These are phyloP conservation scores for Pogonophryne albipinna DNA, from an alignment of 2,797 vertebrate genomes.

Conservation along the genomic window DNA sequence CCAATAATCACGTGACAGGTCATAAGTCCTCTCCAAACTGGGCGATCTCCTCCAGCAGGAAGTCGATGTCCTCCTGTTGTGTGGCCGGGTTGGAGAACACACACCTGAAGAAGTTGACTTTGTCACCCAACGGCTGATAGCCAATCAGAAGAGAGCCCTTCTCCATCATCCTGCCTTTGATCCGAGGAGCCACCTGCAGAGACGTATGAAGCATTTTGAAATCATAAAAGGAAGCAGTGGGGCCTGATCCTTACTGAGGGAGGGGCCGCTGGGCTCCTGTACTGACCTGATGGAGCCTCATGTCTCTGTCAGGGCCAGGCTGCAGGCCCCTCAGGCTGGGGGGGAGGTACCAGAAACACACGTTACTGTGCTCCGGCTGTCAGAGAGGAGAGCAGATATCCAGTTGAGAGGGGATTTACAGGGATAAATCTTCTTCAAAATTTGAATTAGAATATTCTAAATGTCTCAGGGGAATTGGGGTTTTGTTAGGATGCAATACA, in stretches of 20 bases:
- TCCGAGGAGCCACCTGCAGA: slow-evolving; percentile 79
- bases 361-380: slow-evolving; percentile 85
- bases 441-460: too few relatives aligned
- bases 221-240: not conserved
- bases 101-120: slow-evolving; percentile 82
- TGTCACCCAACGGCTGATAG: slow-evolving; percentile 77
- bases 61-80: slow-evolving; percentile 78
- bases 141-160: slow-evolving; percentile 76
- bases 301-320: slow-evolving; percentile 65
- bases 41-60: slow-evolving; percentile 81
- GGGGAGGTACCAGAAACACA: slow-evolving; percentile 86
- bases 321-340: slow-evolving; percentile 73
- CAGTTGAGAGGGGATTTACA: not conserved
- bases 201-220: not conserved
- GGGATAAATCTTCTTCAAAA: not conserved
- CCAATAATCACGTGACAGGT: not conserved
- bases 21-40: slow-evolving; percentile 76
- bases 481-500: too few relatives aligned
- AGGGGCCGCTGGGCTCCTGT: not conserved
- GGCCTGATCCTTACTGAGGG: not conserved
- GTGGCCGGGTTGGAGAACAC: slow-evolving; percentile 84
- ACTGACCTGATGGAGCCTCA: slow-evolving; percentile 79
- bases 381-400: too few relatives aligned
- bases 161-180: slow-evolving; percentile 84
- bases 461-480: too few relatives aligned